Conservation (phyloP, 2,888 invertebrate genomes). For the Oscheius sp. region DNA sequence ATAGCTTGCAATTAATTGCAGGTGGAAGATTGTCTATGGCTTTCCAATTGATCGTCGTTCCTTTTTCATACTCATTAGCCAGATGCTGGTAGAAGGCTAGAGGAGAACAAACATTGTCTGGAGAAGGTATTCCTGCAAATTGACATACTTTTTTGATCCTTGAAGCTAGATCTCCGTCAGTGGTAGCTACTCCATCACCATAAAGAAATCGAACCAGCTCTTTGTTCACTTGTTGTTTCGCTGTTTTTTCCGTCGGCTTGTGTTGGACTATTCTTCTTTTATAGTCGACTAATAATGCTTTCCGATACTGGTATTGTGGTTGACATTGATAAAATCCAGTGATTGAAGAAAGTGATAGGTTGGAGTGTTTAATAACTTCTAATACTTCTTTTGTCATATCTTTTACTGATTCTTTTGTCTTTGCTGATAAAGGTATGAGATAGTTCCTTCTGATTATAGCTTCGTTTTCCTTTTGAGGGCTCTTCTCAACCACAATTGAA, state of each 20-base stretch:
- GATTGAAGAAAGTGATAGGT: slow-evolving; percentile 4
- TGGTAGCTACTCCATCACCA: neutral
- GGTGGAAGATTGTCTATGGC: neutral
- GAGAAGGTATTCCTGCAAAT: neutral
- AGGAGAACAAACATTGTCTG: neutral
- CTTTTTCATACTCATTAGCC: neutral
- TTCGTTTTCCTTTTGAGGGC: neutral
- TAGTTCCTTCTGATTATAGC: slow-evolving; percentile 24
- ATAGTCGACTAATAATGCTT: slow-evolving; percentile 35
- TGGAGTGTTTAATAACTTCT: slow-evolving; percentile 23
- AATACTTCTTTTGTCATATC: slow-evolving; percentile 28
- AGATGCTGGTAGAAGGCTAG: neutral
- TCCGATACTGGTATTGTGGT: slow-evolving; percentile 36
- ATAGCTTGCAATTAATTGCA: neutral
- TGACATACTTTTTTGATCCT: neutral
- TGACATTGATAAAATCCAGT: slow-evolving; percentile 26
- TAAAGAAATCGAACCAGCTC: neutral
- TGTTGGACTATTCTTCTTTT: slow-evolving; percentile 30
- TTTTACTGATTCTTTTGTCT: slow-evolving; percentile 24
- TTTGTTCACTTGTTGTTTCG: neutral
- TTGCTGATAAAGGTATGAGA: slow-evolving; percentile 50
- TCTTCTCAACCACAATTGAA: slow-evolving; percentile 33
- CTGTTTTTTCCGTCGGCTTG: neutral
- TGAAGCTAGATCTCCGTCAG: neutral
- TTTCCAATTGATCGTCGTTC: slow-evolving; percentile 18